Evolutionary conservation across 2,888 invertebrate genomes (phyloP), one percentile per base, ranked within the genome.

Genomic region (Anagyrus pseudococci): DNA sequence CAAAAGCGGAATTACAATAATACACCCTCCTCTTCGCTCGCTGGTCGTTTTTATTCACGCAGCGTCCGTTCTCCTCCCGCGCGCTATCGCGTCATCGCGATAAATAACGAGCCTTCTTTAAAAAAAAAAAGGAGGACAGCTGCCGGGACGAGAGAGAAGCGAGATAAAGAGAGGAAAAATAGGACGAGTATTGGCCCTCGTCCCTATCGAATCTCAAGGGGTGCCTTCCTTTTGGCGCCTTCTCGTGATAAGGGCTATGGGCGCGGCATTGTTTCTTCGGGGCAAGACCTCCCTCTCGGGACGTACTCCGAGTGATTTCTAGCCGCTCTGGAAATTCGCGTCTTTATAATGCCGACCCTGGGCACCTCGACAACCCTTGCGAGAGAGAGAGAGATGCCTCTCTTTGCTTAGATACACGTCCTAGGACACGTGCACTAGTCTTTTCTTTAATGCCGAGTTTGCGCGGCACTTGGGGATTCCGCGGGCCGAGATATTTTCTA

Each of bases 261-360:
- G n/a, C n/a, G n/a, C n/a, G n/a, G 10, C 52, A 37, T 52, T 46
- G 52, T 60, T 60, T 60, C 41, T n/a, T 26, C 8, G 25, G 17
- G 19, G 40, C 29, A 17, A 15, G 8, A 22, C 25, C 15, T 37
- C 49, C 48, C 54, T 60, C 48, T 1, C 15, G 58, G 59, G 60
- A 54, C 41, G 22, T 1, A 4, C 6, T 19, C 6, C 50, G 46
- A 62, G 50, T 62, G 61, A 62, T 62, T 62, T 50, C 61, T 62
- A 44, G 29, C 61, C 49, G 55, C 60, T 48, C 43, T 48, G 49
- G 33, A 48, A 55, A 49, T n/a, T 54, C 47, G 53, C 23, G 49
- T 29, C 54, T 49, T 49, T 48, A 41, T 48, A 41, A 37, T 37
- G 37, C 20, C 29, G n/a, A n/a, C n/a, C n/a, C n/a, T n/a, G n/a